Conservation (phyloP, 2,888 invertebrate species). For the Unio delphinus region DNA sequence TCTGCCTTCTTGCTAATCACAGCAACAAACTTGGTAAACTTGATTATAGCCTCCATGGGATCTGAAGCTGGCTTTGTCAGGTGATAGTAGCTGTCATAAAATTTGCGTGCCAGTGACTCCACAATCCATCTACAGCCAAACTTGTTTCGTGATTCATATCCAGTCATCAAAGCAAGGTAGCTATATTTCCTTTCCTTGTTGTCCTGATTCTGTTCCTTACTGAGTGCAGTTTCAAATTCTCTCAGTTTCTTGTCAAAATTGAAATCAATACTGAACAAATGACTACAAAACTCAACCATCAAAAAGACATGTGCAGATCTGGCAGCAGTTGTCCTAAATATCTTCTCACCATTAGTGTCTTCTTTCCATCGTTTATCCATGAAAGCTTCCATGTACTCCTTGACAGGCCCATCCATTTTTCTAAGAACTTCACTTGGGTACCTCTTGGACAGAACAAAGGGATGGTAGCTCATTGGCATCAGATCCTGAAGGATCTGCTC, state of each 20-base stretch:
- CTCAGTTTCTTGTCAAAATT: conserved; percentile 2
- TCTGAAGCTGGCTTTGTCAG: conserved; percentile 20
- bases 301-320: conserved; percentile 18
- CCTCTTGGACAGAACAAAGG: conserved; percentile 14
- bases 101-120: conserved; percentile 31
- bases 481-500: conserved; percentile 7
- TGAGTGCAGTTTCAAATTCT: conserved; percentile 3
- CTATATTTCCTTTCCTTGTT: conserved; percentile 1
- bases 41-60: conserved; percentile 42
- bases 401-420: conserved; percentile 5
- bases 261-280: conserved; percentile 20
- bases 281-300: conserved; percentile 19
- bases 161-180: conserved; percentile 11
- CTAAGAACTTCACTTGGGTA: conserved; percentile 2
- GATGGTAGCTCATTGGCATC: conserved; percentile 23
- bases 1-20: conserved; percentile 18
- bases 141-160: conserved; percentile 1
- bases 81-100: conserved; percentile 30
- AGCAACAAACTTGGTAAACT: conserved; percentile 47
- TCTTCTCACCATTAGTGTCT: conserved; percentile 4
- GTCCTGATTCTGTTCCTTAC: conserved; percentile 4
- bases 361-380: conserved; percentile 12
- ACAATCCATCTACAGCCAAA: conserved; percentile 8
- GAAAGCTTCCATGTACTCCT: conserved; percentile 11
- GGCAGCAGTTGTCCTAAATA: conserved; percentile 9